phyloP scores from a whole-genome alignment of 2,113 vertebrate species.

The Mustelus asterias region DNA sequence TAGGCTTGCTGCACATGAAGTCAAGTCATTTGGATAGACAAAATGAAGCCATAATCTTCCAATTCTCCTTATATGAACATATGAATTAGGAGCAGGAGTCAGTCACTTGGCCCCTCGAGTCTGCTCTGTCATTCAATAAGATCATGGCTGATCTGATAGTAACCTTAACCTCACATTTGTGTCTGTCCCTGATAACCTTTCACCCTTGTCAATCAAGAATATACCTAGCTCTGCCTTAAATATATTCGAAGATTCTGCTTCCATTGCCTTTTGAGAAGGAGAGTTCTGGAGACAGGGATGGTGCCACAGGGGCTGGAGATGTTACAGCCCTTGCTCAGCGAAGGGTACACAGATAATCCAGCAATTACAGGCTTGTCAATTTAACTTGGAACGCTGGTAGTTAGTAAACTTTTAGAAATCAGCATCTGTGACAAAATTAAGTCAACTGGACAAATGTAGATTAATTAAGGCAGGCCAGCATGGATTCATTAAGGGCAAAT shows the following conservation, averaged over 20 bases:
- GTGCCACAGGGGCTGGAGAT: no score
- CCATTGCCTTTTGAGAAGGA: no score
- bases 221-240: no score
- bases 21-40: background rate
- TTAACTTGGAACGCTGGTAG: background rate
- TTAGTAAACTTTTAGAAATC: background rate
- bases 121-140: no score
- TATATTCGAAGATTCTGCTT: no score
- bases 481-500: background rate
- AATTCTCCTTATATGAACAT: background rate
- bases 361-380: background rate
- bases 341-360: background rate
- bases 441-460: background rate
- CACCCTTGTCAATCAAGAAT: no score
- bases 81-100: no score
- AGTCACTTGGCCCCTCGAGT: no score
- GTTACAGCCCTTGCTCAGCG: background rate
- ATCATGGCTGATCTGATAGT: no score
- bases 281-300: no score
- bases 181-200: no score
- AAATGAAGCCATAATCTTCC: background rate
- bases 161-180: no score
- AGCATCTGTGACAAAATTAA: background rate
- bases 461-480: background rate
- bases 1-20: background rate